A percentile compares a stretch with the other conserved stretches of the same genome.
Evolutionary conservation across 2,113 vertebrate species (phyloP).

Genomic region (Mobula hypostoma): DNA sequence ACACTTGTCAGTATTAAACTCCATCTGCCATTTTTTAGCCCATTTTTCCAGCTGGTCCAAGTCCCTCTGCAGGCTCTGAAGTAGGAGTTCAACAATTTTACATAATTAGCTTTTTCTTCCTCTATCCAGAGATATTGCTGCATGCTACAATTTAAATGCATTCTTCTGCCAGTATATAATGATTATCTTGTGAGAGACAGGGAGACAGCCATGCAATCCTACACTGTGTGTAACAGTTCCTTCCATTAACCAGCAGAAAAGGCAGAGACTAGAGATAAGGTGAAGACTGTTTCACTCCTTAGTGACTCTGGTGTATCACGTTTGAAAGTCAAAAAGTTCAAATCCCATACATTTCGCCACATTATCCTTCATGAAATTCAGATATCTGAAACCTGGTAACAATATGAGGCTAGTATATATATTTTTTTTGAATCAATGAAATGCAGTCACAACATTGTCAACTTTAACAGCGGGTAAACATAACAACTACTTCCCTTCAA

Average conservation of each 20-base stretch:
- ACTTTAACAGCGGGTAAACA: not conserved
- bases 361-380: not conserved
- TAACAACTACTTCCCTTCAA: no score
- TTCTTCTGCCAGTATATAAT: no score
- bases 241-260: constrained; percentile 3
- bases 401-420: not conserved
- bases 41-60: no score
- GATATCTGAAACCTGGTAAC: not conserved
- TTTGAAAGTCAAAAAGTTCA: not conserved
- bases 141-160: no score
- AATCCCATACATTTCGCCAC: not conserved
- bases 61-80: no score
- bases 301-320: not conserved
- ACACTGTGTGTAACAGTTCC: not conserved
- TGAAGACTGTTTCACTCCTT: not conserved
- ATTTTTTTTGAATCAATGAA: not conserved
- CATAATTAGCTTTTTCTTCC: no score
- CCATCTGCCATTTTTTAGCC: no score
- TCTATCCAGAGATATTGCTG: no score
- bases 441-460: not conserved
- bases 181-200: no score
- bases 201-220: no score
- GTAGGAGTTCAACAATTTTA: no score
- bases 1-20: no score
- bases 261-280: not conserved